Conservation (phyloP, 1,140 invertebrate genomes). For the Cydia pomonella region DNA sequence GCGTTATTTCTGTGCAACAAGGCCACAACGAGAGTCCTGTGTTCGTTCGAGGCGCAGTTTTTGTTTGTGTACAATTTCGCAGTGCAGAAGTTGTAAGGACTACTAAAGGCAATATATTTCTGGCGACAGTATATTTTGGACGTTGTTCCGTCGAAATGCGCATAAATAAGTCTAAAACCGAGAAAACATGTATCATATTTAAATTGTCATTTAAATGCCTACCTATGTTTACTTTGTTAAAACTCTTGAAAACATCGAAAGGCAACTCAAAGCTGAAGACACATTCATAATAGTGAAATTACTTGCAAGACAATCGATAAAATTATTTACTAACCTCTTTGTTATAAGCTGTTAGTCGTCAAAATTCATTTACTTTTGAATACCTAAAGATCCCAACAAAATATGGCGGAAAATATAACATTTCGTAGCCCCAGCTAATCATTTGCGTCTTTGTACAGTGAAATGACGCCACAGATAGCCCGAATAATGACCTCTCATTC, state of each 20-base stretch:
- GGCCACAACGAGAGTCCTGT: slow-evolving; percentile 10
- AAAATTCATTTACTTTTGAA: neutral
- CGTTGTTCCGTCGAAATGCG: neutral
- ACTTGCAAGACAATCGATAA: too few species aligned
- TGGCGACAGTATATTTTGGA: slow-evolving; percentile 3
- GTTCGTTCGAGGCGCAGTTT: slow-evolving; percentile 5
- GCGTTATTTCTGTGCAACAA: slow-evolving; percentile 33
- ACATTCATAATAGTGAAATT: too few species aligned
- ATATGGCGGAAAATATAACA: slow-evolving; percentile 5
- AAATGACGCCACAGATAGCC: slow-evolving; percentile 15
- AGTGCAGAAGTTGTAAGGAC: slow-evolving; percentile 25
- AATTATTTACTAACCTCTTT: too few species aligned
- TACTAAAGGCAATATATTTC: slow-evolving; percentile 21
- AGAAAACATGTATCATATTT: neutral
- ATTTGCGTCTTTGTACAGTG: slow-evolving; percentile 12
- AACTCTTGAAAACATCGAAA: too few species aligned
- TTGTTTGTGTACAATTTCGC: slow-evolving; percentile 29
- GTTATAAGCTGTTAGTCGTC: too few species aligned
- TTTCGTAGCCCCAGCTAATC: slow-evolving; percentile 13
- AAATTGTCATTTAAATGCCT: neutral
- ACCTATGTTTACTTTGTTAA: neutral
- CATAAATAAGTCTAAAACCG: neutral
- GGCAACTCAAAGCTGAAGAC: too few species aligned
- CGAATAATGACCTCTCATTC: slow-evolving; percentile 25
- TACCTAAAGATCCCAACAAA: neutral